Base-by-base conservation (phyloP, 2,797 vertebrate species). In the Eulemur coronatus region DNA sequence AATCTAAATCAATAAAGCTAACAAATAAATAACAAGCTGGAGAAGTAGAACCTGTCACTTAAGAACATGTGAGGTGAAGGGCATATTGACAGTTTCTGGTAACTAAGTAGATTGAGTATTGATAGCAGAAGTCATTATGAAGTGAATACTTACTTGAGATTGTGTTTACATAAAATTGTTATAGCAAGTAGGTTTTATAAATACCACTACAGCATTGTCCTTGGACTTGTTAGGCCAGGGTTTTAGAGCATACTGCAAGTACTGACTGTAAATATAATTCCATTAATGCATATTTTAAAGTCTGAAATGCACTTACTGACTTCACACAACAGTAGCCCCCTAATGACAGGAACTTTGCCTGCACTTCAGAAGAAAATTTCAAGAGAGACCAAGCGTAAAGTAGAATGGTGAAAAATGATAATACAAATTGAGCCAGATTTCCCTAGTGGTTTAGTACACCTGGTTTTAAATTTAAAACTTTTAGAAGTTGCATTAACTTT, bases 1-100 rank as follows among this genome's bases (percentile, higher is more conserved):
- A 70, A 20, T 96, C 97, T 95, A 94, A 96, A 97, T 98, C 97
- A 93, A 96, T 98, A 95, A 80, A 95, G 91, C 89, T 95, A 96
- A 94, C 96, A 98, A 97, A 98, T 96, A 98, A 98, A 95, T 96
- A 97, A 97, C n/a, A 50, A 88, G 84, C 82, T 96, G 93, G 91
- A 98, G 94, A 97, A 94, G 63, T 92, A 81, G 81, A 92, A 70
- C 24, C 28, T 96, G 89, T 89, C 96, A 97, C 92, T 90, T 80
- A 93, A 91, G 94, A 93, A 96, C 91, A 82, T 61, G 55, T 67
- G 59, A n/a, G 67, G 91, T 95, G 80, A 97, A 93, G 95, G 95
- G 52, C 63, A 0, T 93, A 96, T 97, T 50, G 98, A 97, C 89
- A 97, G 38, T 61, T 97, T 81, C 87, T 97, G 70, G 38, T 87